These are phyloP conservation scores for Drosophila kurseongensis DNA, from an alignment of 1,140 invertebrate genomes.

Conservation along the genomic window DNA sequence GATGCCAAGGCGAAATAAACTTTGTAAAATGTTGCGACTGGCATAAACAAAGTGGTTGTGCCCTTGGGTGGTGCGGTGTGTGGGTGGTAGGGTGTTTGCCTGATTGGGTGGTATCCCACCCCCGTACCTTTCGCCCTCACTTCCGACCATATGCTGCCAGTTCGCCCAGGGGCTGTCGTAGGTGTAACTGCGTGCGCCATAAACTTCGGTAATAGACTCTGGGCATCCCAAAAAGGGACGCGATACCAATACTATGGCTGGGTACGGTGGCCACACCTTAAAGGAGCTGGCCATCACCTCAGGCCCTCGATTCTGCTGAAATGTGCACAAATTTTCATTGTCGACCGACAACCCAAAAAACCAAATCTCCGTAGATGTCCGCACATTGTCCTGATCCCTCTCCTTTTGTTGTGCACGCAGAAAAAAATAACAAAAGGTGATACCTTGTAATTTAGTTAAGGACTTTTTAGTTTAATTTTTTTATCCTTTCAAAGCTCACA, in stretches of 20 bases:
- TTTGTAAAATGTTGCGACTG: slow-evolving; percentile 68
- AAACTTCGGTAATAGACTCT: slow-evolving; percentile 77
- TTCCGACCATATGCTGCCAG: slow-evolving; percentile 75
- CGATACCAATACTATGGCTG: not conserved
- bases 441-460: no score
- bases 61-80: slow-evolving; percentile 3
- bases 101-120: slow-evolving; percentile 3
- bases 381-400: slow-evolving; percentile 62
- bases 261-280: slow-evolving; percentile 58
- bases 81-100: not conserved
- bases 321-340: slow-evolving; percentile 79
- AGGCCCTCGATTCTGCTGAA: slow-evolving; percentile 73
- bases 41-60: slow-evolving; percentile 54
- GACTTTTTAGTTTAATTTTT: no score
- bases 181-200: slow-evolving; percentile 81
- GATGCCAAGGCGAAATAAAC: slow-evolving; percentile 68
- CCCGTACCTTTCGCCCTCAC: slow-evolving; percentile 23
- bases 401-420: not conserved
- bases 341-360: slow-evolving; percentile 59
- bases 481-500: no score
- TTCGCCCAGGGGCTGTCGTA: slow-evolving; percentile 49
- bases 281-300: slow-evolving; percentile 68
- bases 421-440: not conserved
- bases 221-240: slow-evolving; percentile 62
- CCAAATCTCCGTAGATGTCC: slow-evolving; percentile 73